Conservation (phyloP, 1,140 invertebrate genomes). For the Brachionus rubens region DNA sequence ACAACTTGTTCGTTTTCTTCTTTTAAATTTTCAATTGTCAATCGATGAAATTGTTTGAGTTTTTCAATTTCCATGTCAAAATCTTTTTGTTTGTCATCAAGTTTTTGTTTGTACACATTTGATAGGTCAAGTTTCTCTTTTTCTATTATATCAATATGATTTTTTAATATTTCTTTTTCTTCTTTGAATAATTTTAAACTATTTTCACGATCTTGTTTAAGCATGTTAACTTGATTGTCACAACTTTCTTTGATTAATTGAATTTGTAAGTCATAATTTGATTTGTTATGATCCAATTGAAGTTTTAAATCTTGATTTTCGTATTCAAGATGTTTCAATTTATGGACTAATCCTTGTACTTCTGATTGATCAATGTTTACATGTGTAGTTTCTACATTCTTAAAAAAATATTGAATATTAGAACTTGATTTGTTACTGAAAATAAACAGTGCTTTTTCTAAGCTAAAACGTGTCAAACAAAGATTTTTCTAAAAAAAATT, state of each 20-base stretch:
- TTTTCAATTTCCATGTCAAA: constrained; percentile 39
- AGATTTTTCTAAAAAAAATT: neutral
- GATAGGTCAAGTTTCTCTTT: constrained; percentile 22
- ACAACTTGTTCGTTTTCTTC: constrained; percentile 33
- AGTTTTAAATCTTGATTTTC: constrained; percentile 41
- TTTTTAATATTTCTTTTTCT: constrained; percentile 34
- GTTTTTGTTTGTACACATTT: constrained; percentile 35
- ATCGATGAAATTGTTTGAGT: constrained; percentile 10
- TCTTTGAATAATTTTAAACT: constrained; percentile 16
- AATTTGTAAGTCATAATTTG: constrained; percentile 41
- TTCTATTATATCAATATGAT: constrained; percentile 29
- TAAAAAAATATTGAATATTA: neutral
- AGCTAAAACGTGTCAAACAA: too few species aligned
- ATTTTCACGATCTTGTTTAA: constrained; percentile 40
- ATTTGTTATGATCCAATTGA: constrained; percentile 21
- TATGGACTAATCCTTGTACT: neutral
- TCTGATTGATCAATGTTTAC: neutral
- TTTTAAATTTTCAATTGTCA: constrained; percentile 11
- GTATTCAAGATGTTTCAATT: constrained; percentile 19
- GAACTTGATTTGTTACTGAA: too few species aligned
- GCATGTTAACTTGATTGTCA: neutral
- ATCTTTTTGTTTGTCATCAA: constrained; percentile 20
- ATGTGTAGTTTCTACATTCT: constrained; percentile 36
- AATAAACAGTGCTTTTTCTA: too few species aligned
- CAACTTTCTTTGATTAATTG: constrained; percentile 34